A percentile compares a stretch with the other conserved stretches of the same genome.
These are phyloP conservation scores for Glyphotaelius pellucidus DNA, from an alignment of 2,888 invertebrate species.

Conservation along the genomic window DNA sequence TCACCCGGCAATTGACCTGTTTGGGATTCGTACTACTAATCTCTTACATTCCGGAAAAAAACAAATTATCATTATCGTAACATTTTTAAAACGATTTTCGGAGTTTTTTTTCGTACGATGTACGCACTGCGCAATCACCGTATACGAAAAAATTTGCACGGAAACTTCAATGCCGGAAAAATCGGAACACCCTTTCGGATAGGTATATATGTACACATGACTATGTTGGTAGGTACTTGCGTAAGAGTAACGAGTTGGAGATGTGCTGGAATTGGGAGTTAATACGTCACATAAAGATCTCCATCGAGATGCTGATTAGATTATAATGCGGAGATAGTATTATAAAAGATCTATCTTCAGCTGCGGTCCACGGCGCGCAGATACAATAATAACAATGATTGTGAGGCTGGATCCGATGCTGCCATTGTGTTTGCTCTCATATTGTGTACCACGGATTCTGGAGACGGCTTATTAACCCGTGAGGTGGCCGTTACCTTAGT, in stretches of 20 bases:
- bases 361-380: neutral
- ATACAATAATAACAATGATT: conserved; percentile 13
- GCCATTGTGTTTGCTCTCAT: conserved; percentile 33
- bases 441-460: neutral
- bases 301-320: conserved; percentile 28
- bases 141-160: too few species aligned
- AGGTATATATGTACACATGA: neutral
- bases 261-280: conserved; percentile 23
- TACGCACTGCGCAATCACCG: too few species aligned
- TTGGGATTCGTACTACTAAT: too few species aligned
- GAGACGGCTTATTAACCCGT: neutral
- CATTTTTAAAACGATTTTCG: too few species aligned
- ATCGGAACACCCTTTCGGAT: neutral
- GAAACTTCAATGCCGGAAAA: too few species aligned
- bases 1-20: too few species aligned
- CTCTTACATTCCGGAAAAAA: too few species aligned
- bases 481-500: neutral
- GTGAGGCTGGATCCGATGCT: conserved; percentile 17
- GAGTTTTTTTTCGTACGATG: too few species aligned
- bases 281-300: conserved; percentile 38
- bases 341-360: conserved; percentile 9
- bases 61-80: too few species aligned
- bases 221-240: neutral
- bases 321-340: conserved; percentile 20
- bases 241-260: neutral